Evolutionary conservation across 1,140 invertebrate genomes (phyloP).

Genomic region (Anoplophora glabripennis): DNA sequence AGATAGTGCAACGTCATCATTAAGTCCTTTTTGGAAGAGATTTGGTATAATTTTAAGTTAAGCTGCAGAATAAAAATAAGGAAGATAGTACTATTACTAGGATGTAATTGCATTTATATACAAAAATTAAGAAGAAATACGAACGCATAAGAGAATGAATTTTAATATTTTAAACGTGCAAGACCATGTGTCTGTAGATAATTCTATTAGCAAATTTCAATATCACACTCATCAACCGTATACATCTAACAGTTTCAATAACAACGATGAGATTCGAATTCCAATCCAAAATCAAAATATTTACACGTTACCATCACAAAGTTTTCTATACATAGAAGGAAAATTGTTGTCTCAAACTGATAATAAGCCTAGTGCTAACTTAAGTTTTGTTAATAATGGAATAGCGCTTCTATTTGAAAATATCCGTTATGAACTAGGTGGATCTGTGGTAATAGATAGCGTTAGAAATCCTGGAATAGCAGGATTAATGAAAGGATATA

Average conservation of each 20-base stretch:
- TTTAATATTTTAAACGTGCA: no score
- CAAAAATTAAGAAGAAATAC: no score
- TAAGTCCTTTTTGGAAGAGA: not conserved
- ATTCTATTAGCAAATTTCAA: slow-evolving; percentile 17
- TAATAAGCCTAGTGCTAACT: no score
- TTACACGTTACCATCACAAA: slow-evolving; percentile 27
- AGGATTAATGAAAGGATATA: not conserved
- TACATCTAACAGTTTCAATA: slow-evolving; percentile 16
- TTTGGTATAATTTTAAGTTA: slow-evolving; percentile 4
- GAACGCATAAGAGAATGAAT: no score
- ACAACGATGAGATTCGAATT: slow-evolving; percentile 34
- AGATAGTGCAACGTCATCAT: not conserved
- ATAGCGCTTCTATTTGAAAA: no score
- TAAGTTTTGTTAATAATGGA: no score
- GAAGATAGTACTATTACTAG: no score
- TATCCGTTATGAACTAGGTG: no score
- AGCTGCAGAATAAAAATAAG: no score
- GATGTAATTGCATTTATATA: no score
- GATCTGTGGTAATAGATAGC: no score
- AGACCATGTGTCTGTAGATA: slow-evolving; percentile 7
- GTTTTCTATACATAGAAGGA: slow-evolving; percentile 3
- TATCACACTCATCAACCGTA: slow-evolving; percentile 25
- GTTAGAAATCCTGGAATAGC: no score
- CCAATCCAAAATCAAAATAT: slow-evolving; percentile 31
- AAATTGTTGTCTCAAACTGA: not conserved